Evolutionary conservation across 2,113 vertebrate genomes (phyloP).

Genomic region (Pycnonotus jocosus): DNA sequence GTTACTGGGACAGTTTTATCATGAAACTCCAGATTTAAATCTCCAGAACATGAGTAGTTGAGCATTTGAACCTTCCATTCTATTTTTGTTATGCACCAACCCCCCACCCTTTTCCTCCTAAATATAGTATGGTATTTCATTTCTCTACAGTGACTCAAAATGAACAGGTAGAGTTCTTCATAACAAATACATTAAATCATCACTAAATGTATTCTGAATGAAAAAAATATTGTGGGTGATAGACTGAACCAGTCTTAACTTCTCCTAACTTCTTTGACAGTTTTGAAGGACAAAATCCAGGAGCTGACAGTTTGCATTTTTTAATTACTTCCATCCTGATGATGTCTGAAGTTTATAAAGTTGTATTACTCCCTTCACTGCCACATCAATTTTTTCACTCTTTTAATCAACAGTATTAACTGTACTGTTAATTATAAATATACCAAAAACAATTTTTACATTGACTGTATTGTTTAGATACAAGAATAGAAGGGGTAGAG

Average conservation of each 20-base stretch:
- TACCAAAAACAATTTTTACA: not conserved
- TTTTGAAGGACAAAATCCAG: not conserved
- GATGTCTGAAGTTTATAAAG: not conserved
- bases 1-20: not conserved
- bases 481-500: not conserved
- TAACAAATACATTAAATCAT: not conserved
- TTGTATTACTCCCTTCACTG: not conserved
- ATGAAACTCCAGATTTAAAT: not conserved
- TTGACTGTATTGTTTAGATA: not conserved
- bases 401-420: not conserved
- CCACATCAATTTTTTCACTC: not conserved
- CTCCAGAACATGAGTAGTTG: not conserved
- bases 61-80: not conserved
- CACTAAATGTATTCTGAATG: not conserved
- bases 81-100: not conserved
- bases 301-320: not conserved
- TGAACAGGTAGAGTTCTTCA: not conserved
- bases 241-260: not conserved
- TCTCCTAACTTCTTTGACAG: not conserved
- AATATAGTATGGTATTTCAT: not conserved
- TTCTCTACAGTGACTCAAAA: not conserved
- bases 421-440: fast-evolving
- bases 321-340: not conserved
- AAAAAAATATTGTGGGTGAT: not conserved
- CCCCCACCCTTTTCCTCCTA: not conserved